These are phyloP conservation scores for Lepus europaeus DNA, from an alignment of 2,113 vertebrate genomes.

Conservation along the genomic window DNA sequence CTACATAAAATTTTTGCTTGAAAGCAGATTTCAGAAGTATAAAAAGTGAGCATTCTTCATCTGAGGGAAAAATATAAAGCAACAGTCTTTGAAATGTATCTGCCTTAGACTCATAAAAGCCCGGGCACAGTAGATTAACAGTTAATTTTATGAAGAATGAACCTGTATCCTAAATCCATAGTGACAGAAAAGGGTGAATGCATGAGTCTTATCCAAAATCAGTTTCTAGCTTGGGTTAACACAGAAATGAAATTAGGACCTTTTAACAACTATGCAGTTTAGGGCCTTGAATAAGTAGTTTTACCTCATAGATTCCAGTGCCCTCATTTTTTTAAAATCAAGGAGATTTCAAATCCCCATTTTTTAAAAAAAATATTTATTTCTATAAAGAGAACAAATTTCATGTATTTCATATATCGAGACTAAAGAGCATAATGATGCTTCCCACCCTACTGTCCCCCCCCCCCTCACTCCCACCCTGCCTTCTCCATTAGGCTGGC, in stretches of 20 bases:
- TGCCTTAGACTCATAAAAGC: slow-evolving; percentile 6
- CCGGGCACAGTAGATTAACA: neutral
- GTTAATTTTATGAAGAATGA: neutral
- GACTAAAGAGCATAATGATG: too few relatives aligned
- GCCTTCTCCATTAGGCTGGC: too few relatives aligned
- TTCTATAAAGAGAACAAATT: too few relatives aligned
- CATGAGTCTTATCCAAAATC: neutral
- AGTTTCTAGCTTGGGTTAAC: neutral
- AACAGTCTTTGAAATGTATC: neutral
- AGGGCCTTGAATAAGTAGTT: neutral
- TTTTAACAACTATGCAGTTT: neutral
- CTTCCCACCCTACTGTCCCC: too few relatives aligned
- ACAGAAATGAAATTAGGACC: neutral
- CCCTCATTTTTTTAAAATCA: neutral
- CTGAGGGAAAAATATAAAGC: neutral
- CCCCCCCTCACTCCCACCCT: too few relatives aligned
- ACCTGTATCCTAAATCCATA: neutral
- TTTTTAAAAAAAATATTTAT: neutral
- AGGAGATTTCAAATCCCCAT: neutral
- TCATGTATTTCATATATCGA: too few relatives aligned
- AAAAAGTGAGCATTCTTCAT: neutral
- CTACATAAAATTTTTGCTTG: neutral
- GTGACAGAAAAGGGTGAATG: neutral
- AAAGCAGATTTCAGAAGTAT: neutral
- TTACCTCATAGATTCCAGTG: slow-evolving; percentile 7